Evolutionary conservation across 2,113 vertebrate genomes (phyloP).

Genomic region (Pagrus major): DNA sequence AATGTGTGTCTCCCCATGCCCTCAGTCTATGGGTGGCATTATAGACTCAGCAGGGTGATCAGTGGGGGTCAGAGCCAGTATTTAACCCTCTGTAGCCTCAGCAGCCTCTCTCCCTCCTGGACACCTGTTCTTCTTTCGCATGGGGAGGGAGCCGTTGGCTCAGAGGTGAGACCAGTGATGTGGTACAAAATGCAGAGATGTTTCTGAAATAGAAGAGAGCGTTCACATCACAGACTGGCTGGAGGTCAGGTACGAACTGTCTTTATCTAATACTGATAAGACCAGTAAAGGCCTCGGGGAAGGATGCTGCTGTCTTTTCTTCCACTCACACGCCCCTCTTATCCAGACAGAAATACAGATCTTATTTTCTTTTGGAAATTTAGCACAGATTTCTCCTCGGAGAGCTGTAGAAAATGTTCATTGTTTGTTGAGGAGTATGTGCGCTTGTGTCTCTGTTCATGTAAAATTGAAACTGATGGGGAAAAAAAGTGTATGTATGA

Average conservation of each 20-base stretch:
- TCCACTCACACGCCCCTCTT: neutral
- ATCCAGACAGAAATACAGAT: neutral
- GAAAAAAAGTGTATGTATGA: conserved; percentile 45
- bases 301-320: neutral
- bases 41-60: conserved; percentile 74
- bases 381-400: conserved; percentile 11
- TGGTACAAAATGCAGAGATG: conserved; percentile 1
- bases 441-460: conserved; percentile 27
- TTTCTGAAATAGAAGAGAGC: conserved; percentile 3
- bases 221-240: neutral
- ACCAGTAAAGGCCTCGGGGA: neutral
- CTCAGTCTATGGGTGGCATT: conserved; percentile 70
- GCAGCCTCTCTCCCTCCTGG: conserved; percentile 51
- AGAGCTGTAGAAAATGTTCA: conserved; percentile 10
- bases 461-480: conserved; percentile 46
- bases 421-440: conserved; percentile 21
- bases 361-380: neutral
- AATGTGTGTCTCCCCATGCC: conserved; percentile 53
- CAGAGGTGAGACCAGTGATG: conserved; percentile 37
- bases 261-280: conserved; percentile 7
- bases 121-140: conserved; percentile 67
- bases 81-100: conserved; percentile 74
- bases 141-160: conserved; percentile 18
- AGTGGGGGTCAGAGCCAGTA: conserved; percentile 68
- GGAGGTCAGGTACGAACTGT: neutral